Evolutionary conservation across 2,113 vertebrate species (phyloP).

Genomic region (Planiliza haematocheilus): DNA sequence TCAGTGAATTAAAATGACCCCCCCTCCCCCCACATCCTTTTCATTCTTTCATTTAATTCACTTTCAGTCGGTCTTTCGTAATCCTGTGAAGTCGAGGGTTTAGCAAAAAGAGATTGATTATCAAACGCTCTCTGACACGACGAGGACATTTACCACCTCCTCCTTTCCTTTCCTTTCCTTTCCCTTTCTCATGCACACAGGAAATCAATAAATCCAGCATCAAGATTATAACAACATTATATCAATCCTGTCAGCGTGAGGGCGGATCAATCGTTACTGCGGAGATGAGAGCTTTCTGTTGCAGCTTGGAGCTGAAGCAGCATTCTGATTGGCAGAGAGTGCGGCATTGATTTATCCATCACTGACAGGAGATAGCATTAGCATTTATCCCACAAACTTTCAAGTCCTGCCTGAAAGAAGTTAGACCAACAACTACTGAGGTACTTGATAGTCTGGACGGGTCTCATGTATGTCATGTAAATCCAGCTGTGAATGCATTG

Average conservation of each 20-base stretch:
- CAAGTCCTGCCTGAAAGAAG: conserved; percentile 54
- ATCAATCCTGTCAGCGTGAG: conserved; percentile 55
- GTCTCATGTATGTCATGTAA: not conserved
- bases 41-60: conserved; percentile 46
- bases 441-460: conserved; percentile 1
- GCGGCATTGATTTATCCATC: conserved; percentile 71
- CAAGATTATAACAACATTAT: conserved; percentile 68
- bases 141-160: conserved; percentile 11
- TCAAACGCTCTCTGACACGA: conserved; percentile 43
- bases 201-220: conserved; percentile 58
- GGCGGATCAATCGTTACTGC: conserved; percentile 53
- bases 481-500: not conserved
- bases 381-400: conserved; percentile 64
- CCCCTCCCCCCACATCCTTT: conserved; percentile 26
- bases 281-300: conserved; percentile 32
- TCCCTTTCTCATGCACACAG: conserved; percentile 20
- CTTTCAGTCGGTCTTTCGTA: conserved; percentile 37
- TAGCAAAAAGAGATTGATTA: conserved; percentile 41
- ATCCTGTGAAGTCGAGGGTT: conserved; percentile 49
- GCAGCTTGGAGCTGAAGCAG: conserved; percentile 56
- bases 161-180: not conserved
- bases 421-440: conserved; percentile 23
- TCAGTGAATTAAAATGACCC: conserved; percentile 41
- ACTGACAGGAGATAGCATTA: conserved; percentile 57
- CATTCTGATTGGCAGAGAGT: conserved; percentile 66